Evolutionary conservation across 1,140 invertebrate genomes (phyloP), one percentile per base, ranked within the genome.

Genomic region (Belonocnema kinseyi): DNA sequence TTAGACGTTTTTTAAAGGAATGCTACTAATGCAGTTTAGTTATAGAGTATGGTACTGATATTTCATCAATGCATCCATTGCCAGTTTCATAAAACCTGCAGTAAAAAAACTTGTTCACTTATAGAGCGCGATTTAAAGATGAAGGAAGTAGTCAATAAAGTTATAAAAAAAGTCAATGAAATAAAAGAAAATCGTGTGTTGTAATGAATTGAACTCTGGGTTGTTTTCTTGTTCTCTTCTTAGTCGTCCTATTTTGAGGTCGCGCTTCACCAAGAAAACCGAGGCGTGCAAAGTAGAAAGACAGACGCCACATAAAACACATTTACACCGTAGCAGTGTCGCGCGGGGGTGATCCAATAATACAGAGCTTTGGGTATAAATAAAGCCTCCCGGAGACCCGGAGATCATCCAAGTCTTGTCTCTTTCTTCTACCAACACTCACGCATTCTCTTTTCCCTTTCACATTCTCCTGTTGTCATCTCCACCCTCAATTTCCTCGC

Each of bases 311-410:
- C 79, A 72, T 77, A 75, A 82, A 79, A 82, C 75, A 75, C 77
- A 77, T 81, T 81, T 79, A 73, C 76, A 76, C 76, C 77, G 81
- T 79, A 78, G 81, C 81, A 81, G 83, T 82, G 83, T 79, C 77
- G 81, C 78, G 83, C 83, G 83, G 83, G 83, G 82, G 83, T 79
- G 83, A 85, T 82, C 83, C 81, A 84, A 84, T 84, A 85, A 85
- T 83, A 83, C 80, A 73, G 79, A 81, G 79, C 81, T 85, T 81
- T 73, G 83, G 80, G 77, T 85, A 82, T 85, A 85, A 85, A 85
- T 85, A 85, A 82, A 83, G 80, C 73, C 79, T 73, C 76, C 79
- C 79, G 79, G 58, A 58, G 66, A 78, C 73, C 50, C 71, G 73
- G 58, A 78, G 77, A 78, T 81, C 75, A 79, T 71, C 79, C 76